Evolutionary conservation across 1,140 invertebrate species (phyloP).

Genomic region (Branchinecta lynchi): DNA sequence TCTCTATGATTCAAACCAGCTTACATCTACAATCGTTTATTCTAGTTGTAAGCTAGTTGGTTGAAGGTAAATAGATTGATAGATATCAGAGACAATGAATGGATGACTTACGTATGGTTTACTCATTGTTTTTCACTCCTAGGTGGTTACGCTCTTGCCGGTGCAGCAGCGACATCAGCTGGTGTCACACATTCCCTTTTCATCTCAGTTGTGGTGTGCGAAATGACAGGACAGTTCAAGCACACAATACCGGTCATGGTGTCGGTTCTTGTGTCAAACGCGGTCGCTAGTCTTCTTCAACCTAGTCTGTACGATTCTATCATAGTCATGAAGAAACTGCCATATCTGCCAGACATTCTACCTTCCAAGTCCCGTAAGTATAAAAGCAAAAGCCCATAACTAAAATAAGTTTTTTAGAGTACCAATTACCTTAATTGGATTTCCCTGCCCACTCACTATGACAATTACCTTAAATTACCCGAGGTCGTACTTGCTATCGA

Average conservation of each 20-base stretch:
- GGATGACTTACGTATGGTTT: too few relatives aligned
- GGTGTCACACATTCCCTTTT: slow-evolving; percentile 94
- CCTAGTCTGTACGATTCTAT: slow-evolving; percentile 97
- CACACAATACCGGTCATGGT: slow-evolving; percentile 95
- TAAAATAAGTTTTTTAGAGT: too few relatives aligned
- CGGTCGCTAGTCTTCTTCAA: slow-evolving; percentile 74
- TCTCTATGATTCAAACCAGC: too few relatives aligned
- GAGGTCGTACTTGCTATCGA: too few relatives aligned
- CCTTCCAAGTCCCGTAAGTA: slow-evolving; percentile 56
- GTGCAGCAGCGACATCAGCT: slow-evolving; percentile 89
- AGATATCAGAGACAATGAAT: too few relatives aligned
- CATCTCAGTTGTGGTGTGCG: slow-evolving; percentile 93
- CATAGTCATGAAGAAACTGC: slow-evolving; percentile 89
- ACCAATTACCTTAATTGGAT: too few relatives aligned
- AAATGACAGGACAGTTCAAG: slow-evolving; percentile 94
- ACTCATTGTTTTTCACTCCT: slow-evolving; percentile 19
- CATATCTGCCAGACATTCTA: slow-evolving; percentile 79
- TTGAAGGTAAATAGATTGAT: too few relatives aligned
- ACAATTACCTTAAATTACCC: too few relatives aligned
- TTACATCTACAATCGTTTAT: too few relatives aligned
- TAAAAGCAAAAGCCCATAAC: background rate
- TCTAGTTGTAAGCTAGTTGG: too few relatives aligned
- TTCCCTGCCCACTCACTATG: too few relatives aligned
- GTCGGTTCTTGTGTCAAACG: slow-evolving; percentile 82
- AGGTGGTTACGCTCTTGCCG: slow-evolving; percentile 74